Evolutionary conservation across 2,888 invertebrate species (phyloP), one percentile per base, ranked within the genome.

Genomic region (Siphlonurus alternatus): DNA sequence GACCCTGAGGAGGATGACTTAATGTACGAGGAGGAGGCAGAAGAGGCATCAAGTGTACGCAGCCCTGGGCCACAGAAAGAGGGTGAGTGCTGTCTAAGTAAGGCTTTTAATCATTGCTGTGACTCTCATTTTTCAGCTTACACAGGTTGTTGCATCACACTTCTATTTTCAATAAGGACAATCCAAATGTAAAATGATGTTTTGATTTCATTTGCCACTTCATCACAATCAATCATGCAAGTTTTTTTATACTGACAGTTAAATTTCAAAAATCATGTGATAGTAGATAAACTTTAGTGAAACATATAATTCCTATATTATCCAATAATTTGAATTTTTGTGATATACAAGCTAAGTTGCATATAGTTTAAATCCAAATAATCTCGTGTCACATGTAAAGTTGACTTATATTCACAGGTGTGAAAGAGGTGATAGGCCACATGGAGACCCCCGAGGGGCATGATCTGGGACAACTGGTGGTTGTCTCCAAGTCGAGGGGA

Each of bases 361-460:
- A n/a, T n/a, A n/a, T n/a, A n/a, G n/a, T n/a, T n/a, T n/a, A n/a
- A n/a, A n/a, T n/a, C n/a, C n/a, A n/a, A n/a, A n/a, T n/a, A n/a
- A n/a, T n/a, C n/a, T n/a, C n/a, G n/a, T n/a, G n/a, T n/a, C n/a
- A n/a, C n/a, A n/a, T n/a, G n/a, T n/a, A n/a, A n/a, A n/a, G n/a
- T n/a, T n/a, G n/a, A n/a, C n/a, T n/a, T n/a, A n/a, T 56, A 20
- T 56, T 56, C 7, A 22, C 7, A 5, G 22, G 5, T 18, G 56
- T n/a, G n/a, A 56, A n/a, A 7, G 76, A 85, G 74, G 77, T 86
- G 25, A 87, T 87, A 66, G 87, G 87, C 0, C 84, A 84, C 69
- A 74, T 86, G 66, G 84, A 85, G 73, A 78, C 80, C 23, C 79
- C 82, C 1, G 78, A 81, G 67, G 82, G 83, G 2, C 77, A 78